Evolutionary conservation across 2,113 vertebrate species (phyloP).

Genomic region (Sphyrna mokarran): DNA sequence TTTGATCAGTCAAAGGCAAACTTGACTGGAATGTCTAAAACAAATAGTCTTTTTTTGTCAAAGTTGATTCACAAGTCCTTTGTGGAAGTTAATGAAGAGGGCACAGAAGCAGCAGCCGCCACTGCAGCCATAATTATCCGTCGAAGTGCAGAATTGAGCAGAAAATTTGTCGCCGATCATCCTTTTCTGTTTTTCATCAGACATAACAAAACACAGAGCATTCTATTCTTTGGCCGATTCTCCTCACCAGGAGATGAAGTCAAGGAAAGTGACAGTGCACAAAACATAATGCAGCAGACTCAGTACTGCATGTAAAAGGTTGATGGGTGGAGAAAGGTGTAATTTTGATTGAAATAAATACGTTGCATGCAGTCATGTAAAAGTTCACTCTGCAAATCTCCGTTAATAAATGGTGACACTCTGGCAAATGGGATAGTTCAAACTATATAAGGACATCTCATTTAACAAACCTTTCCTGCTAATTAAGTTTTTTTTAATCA

Average conservation of each 20-base stretch:
- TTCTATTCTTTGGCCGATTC: conserved; percentile 37
- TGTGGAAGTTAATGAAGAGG: conserved; percentile 39
- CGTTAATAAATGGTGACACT: background rate
- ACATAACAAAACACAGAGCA: conserved; percentile 30
- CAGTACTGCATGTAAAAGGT: background rate
- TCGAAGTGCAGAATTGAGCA: background rate
- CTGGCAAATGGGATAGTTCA: background rate
- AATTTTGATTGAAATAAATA: background rate
- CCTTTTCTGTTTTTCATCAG: conserved; percentile 39
- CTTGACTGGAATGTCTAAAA: conserved; percentile 34
- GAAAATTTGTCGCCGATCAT: conserved; percentile 6
- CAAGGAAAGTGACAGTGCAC: background rate
- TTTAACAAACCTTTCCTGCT: background rate
- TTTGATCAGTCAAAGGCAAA: background rate
- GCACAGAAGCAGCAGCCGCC: conserved; percentile 38
- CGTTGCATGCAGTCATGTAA: background rate
- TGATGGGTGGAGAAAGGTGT: background rate
- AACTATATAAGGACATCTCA: background rate
- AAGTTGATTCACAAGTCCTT: conserved; percentile 36
- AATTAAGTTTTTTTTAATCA: background rate
- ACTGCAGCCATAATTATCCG: background rate
- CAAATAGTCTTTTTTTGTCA: conserved; percentile 19
- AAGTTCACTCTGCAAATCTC: too few relatives aligned
- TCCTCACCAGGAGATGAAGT: background rate
- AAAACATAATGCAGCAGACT: background rate